phyloP scores from a whole-genome alignment of 53 echinoderm and acorn worm genomes.

The Hippasteria phrygiana region DNA sequence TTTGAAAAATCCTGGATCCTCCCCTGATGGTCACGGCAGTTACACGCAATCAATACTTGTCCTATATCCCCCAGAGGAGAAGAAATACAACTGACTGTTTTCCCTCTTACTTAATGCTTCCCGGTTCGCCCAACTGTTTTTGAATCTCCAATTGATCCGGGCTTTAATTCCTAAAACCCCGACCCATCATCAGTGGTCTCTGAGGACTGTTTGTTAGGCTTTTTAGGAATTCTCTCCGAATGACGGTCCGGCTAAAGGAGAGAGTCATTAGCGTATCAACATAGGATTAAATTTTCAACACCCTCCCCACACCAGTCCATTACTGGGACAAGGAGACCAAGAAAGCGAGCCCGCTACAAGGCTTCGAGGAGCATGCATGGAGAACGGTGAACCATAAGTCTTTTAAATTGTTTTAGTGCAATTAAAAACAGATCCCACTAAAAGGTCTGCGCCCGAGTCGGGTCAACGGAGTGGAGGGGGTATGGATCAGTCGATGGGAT shows the following conservation, averaged over 20 bases:
- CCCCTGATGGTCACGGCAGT: background rate
- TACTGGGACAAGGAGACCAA: slow-evolving; percentile 26
- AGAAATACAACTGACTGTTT: background rate
- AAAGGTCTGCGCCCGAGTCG: background rate
- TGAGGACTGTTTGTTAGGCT: background rate
- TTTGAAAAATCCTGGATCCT: too few relatives aligned
- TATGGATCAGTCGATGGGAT: background rate
- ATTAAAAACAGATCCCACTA: slow-evolving; percentile 14
- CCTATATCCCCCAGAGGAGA: background rate
- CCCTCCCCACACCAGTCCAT: slow-evolving; percentile 21
- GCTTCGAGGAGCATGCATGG: background rate
- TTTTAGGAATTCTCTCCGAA: background rate
- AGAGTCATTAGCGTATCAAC: slow-evolving; percentile 29
- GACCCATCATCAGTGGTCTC: background rate
- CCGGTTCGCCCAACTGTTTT: background rate
- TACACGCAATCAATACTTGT: background rate
- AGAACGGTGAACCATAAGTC: background rate
- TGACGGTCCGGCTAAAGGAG: background rate
- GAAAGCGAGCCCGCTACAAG: background rate
- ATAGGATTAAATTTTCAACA: slow-evolving; percentile 61
- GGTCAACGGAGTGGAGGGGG: background rate
- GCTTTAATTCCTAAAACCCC: background rate
- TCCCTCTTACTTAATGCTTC: background rate
- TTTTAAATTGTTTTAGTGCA: slow-evolving; percentile 54
- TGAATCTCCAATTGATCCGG: background rate